phyloP scores from a whole-genome alignment of 53 echinoderm and acorn worm genomes.

The Apostichopus leukothele region DNA sequence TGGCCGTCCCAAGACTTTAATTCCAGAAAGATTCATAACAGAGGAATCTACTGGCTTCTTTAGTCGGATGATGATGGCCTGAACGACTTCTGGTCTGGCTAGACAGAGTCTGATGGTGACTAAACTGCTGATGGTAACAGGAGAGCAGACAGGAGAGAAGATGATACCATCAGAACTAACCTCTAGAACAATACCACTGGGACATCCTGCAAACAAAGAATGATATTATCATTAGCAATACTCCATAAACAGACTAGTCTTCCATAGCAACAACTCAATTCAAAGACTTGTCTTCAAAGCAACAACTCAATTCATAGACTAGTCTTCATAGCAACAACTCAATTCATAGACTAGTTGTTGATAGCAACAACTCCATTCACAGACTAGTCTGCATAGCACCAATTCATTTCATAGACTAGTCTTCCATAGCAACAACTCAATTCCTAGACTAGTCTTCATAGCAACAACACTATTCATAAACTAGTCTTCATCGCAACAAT shows the following conservation, averaged over 20 bases:
- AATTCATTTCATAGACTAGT: too few species aligned
- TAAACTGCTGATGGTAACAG: conserved; percentile 81
- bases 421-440: too few species aligned
- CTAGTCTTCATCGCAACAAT: too few species aligned
- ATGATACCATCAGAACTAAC: conserved; percentile 87
- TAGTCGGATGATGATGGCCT: conserved; percentile 79
- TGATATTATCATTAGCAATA: conserved; percentile 64
- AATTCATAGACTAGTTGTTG: too few species aligned
- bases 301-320: too few species aligned
- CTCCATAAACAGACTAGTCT: not conserved
- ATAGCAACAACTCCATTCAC: too few species aligned
- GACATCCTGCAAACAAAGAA: conserved; percentile 74
- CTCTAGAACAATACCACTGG: conserved; percentile 85
- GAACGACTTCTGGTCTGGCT: conserved; percentile 75
- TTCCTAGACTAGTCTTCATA: too few species aligned
- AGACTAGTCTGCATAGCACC: too few species aligned
- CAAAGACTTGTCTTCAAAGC: too few species aligned
- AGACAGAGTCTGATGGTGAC: conserved; percentile 84
- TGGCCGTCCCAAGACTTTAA: conserved; percentile 80
- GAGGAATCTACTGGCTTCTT: conserved; percentile 87
- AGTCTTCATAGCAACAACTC: too few species aligned
- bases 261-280: too few species aligned
- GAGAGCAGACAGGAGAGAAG: conserved; percentile 79
- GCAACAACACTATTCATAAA: too few species aligned
- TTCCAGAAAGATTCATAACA: conserved; percentile 88